A percentile compares a stretch with the other conserved stretches of the same genome.
Evolutionary conservation across 2,888 invertebrate genomes (phyloP).

Genomic region (Dasysyrphus albostriatus): DNA sequence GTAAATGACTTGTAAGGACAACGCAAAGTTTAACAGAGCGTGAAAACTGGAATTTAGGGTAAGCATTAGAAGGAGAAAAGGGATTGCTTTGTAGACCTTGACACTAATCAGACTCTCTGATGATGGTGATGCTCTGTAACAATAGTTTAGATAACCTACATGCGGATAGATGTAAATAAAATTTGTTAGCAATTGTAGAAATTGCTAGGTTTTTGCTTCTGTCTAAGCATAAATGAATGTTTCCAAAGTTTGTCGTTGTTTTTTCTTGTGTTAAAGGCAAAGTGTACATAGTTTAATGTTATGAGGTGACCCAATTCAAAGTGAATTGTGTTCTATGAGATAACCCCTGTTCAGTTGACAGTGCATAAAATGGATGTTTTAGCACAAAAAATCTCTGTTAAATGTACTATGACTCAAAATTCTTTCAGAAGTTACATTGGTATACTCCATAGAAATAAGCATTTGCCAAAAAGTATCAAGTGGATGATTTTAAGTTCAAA

Average conservation of each 20-base stretch:
- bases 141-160: slow-evolving; percentile 22
- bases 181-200: slow-evolving; percentile 15
- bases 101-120: slow-evolving; percentile 26
- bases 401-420: not conserved
- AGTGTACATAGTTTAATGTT: slow-evolving; percentile 22
- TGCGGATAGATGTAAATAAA: not conserved
- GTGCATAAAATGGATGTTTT: not conserved
- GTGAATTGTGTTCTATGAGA: not conserved
- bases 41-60: slow-evolving; percentile 50
- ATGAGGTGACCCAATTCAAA: slow-evolving; percentile 13
- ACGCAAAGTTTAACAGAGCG: slow-evolving; percentile 57
- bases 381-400: not conserved
- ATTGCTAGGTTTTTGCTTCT: not conserved
- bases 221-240: not conserved
- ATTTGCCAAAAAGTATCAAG: too few relatives aligned
- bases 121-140: not conserved
- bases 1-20: slow-evolving; percentile 51
- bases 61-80: not conserved
- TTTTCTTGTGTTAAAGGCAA: not conserved
- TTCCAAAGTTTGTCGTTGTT: not conserved
- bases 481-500: too few relatives aligned
- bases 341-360: not conserved
- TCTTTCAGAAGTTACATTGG: too few relatives aligned
- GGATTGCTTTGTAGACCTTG: slow-evolving; percentile 26
- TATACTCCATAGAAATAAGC: too few relatives aligned